Evolutionary conservation across 92 coral and sea anemone species (phyloP), one percentile per base, ranked within the genome.

Genomic region (Siderastrea radians): DNA sequence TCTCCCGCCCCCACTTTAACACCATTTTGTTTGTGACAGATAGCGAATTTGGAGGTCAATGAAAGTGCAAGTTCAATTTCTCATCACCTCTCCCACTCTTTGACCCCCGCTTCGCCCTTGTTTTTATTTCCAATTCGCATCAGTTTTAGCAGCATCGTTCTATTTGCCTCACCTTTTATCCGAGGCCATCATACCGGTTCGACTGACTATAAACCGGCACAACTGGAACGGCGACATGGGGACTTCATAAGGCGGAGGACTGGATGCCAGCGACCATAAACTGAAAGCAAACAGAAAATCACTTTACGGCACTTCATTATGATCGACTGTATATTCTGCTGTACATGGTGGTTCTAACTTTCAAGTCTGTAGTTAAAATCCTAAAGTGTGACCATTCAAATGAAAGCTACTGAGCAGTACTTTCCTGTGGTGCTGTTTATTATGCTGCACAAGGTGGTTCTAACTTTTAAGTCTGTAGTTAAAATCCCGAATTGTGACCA

Each of bases 181-280:
- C 94, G 98, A 97, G 6, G 98, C 91, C 78, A 97, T 86, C 79
- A 97, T 89, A 65, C 99, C 99, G 16, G 86, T 91, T 75, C 94
- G 97, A 69, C 98, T 97, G 75, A 97, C 85, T 5, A 97, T 92
- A 87, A 95, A 95, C 64, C 96, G 97, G 77, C 96, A 93, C 13
- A 97, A 93, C 80, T 97, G 99, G 88, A 97, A 97, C 46, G 99
- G 98, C 43, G 98, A 95, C 81, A 91, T 83, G 47, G 98, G 94
- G 38, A 92, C 98, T 48, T 90, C 94, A 62, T 95, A 95, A 7
- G 89, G 83, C 3, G 96, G 92, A 52, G 98, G 98, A 67, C 83
- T 88, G 77, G 94, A 86, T 83, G 93, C 96, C 55, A 82, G 74
- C 13, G 96, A 93, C 10, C 92, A 86, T 26, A 89, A 69, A 66